Evolutionary conservation across 2,888 invertebrate species (phyloP), one percentile per base, ranked within the genome.

Genomic region (Heliconius ismenius): DNA sequence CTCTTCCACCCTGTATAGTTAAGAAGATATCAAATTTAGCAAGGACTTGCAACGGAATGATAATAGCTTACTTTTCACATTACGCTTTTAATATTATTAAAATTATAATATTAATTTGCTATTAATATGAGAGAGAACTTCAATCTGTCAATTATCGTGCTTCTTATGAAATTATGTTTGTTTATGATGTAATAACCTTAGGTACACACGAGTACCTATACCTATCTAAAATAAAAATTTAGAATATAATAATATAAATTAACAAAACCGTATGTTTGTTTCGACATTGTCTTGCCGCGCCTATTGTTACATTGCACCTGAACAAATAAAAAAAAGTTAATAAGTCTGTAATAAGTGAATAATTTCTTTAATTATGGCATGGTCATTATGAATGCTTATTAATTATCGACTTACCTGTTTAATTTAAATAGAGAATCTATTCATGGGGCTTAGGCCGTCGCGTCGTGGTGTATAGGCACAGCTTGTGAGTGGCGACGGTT

Each of bases 291-390:
- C 24, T 26, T 63, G n/a, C 49, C 67, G 62, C 58, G 32, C 68
- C 67, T 62, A 72, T 73, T 76, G 70, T 65, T 62, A 62, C 24
- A 68, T 67, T 39, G 43, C 81, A 82, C 74, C 81, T 82, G 81
- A 78, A 70, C 78, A 81, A 82, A 81, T 76, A 18, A 49, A 18
- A 80, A 63, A 69, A 73, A 73, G 67, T 79, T 79, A 81, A 79
- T 81, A 81, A 79, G 78, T 78, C 76, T 73, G 76, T 74, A 77
- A 32, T 76, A 81, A 81, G 78, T 80, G 75, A 76, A 76, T 79
- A 81, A 79, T 81, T 79, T 79, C 77, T 81, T 81, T 81, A 79
- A 77, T 79, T 76, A 74, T 69, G 62, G 70, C 49, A 70, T 60
- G 74, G 11, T 62, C 11, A 32, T 69, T 32, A 64, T 67, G 69